A percentile compares a stretch with the other conserved stretches of the same genome.
These are phyloP conservation scores for Petaurus breviceps DNA, from an alignment of 2,113 vertebrate genomes.

Conservation along the genomic window DNA sequence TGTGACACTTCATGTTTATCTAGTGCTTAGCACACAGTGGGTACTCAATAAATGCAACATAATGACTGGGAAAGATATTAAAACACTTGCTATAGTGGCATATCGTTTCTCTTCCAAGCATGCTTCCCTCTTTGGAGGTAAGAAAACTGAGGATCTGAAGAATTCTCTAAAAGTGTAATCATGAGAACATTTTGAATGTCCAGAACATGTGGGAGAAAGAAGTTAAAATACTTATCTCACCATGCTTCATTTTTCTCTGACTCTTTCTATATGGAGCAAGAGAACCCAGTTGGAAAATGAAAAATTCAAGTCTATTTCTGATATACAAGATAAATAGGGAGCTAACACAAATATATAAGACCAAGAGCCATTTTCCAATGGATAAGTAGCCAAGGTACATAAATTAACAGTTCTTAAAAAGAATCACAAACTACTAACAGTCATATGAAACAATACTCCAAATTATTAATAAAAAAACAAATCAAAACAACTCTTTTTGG, in stretches of 20 bases:
- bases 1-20: slow-evolving; percentile 67
- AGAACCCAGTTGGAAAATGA: slow-evolving; percentile 10
- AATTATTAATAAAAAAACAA: neutral
- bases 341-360: neutral
- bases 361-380: neutral
- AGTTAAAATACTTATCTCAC: neutral
- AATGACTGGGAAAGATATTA: slow-evolving; percentile 29
- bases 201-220: neutral
- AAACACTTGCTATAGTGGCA: slow-evolving; percentile 9
- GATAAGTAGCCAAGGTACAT: neutral
- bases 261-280: neutral
- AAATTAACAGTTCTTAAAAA: neutral
- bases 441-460: neutral
- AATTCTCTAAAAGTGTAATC: slow-evolving; percentile 46
- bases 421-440: neutral
- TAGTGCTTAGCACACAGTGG: slow-evolving; percentile 72
- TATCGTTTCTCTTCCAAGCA: neutral
- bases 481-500: neutral
- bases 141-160: slow-evolving; percentile 23
- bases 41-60: slow-evolving; percentile 65
- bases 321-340: neutral
- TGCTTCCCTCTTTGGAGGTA: slow-evolving; percentile 26
- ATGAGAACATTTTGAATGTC: slow-evolving; percentile 50
- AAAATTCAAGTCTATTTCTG: neutral
- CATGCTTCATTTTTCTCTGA: neutral